Conservation (phyloP, 2,797 vertebrate species). For the Scolopax bukidnonensis region DNA sequence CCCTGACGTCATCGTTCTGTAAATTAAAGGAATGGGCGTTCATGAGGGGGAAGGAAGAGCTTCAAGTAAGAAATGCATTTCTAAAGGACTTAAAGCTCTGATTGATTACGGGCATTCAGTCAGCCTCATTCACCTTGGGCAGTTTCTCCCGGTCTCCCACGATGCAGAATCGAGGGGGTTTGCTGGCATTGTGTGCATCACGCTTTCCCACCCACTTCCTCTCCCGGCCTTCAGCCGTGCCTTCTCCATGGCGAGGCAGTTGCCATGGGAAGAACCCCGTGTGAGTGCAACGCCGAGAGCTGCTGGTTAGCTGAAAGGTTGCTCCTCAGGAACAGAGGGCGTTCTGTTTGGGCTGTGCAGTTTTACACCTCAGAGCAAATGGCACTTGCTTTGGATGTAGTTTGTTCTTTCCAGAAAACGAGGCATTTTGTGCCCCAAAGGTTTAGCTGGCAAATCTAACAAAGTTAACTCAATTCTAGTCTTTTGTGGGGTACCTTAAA, state of each 20-base stretch:
- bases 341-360: neutral
- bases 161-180: neutral
- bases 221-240: neutral
- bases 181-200: conserved; percentile 1
- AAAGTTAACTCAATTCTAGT: conserved; percentile 58
- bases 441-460: conserved; percentile 52
- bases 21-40: conserved; percentile 47
- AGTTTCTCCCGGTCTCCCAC: neutral
- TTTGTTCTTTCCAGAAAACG: conserved; percentile 7
- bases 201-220: conserved; percentile 35
- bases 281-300: neutral
- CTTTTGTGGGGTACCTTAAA: conserved; percentile 59
- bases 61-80: conserved; percentile 42
- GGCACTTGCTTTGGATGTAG: conserved; percentile 1
- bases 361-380: conserved; percentile 44
- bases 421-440: neutral
- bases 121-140: neutral
- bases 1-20: conserved; percentile 1
- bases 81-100: conserved; percentile 43
- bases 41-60: conserved; percentile 50
- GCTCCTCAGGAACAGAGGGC: conserved; percentile 7
- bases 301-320: neutral
- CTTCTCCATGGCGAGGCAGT: conserved; percentile 12
- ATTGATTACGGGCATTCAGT: neutral
- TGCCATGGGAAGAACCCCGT: conserved; percentile 27